phyloP scores from a whole-genome alignment of 1,140 invertebrate species.

The Drosophila pseudoananassae region DNA sequence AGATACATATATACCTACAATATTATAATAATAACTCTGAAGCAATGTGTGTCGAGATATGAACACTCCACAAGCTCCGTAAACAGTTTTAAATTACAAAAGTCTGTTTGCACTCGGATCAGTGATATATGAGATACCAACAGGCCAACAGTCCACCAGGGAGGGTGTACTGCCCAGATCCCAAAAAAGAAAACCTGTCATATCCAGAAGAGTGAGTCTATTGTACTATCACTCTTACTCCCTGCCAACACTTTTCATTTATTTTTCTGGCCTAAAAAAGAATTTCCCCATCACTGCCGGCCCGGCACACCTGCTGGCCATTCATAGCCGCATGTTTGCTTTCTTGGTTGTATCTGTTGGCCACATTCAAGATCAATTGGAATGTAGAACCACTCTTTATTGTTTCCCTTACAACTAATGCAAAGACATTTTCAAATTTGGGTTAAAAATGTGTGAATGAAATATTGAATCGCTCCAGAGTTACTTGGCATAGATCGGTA shows the following conservation, averaged over 20 bases:
- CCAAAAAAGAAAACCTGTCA: conserved; percentile 6
- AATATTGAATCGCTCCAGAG: conserved; percentile 45
- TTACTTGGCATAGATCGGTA: conserved; percentile 44
- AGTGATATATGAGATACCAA: conserved; percentile 27
- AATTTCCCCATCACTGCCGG: conserved; percentile 29
- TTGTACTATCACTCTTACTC: conserved; percentile 31
- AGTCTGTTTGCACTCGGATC: conserved; percentile 33
- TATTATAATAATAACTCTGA: conserved; percentile 50
- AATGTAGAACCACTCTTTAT: conserved; percentile 44
- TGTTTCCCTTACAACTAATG: conserved; percentile 47
- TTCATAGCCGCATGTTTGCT: conserved; percentile 2
- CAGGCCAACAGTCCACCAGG: too few relatives aligned
- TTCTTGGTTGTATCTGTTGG: conserved; percentile 15
- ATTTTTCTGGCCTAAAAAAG: neutral
- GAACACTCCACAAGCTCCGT: conserved; percentile 33
- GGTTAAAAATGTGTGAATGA: conserved; percentile 72
- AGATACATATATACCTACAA: conserved; percentile 36
- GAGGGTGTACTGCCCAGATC: neutral
- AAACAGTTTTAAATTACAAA: conserved; percentile 54
- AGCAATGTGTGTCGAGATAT: conserved; percentile 49
- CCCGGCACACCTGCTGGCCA: conserved; percentile 40
- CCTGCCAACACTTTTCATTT: conserved; percentile 13
- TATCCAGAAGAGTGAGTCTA: conserved; percentile 1
- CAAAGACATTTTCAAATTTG: conserved; percentile 62
- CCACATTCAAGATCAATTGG: conserved; percentile 54